Base-by-base conservation (phyloP, 2,113 vertebrate species). In the Rhipidura dahli region DNA sequence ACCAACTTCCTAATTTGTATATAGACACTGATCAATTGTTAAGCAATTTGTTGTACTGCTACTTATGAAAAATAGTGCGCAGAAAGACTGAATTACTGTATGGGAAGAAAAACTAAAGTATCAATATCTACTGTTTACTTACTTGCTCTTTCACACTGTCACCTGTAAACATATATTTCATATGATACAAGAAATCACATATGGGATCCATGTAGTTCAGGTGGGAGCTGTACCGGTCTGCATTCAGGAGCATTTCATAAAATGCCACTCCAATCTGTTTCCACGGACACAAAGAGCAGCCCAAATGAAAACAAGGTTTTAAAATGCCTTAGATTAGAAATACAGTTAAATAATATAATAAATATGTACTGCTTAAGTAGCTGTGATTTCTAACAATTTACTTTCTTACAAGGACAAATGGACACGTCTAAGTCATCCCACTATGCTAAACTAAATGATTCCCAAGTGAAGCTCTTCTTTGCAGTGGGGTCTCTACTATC, bases 101-200 rank as follows among this genome's bases (percentile, higher is more conserved):
- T 15, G 11, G 42, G 54, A 91, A 69, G 59, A 69, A 53, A 85
- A 72, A 76, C 9, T 20, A 10, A 60, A 60, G 7, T 37, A 53
- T 27, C 35, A 30, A 3, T 23, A 68, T 71, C 42, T 40, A 45
- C 28, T 89, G 66, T 79, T 68, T 27, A 94, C 98, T 97, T 95
- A 99, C 99, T 97, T 99, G 99, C 59, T 99, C 99, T 95, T 99
- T 99, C 87, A 99, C 99, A 5, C 99, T 99, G 98, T 99, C 99
- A 40, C 99, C 99, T 24, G 99, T 99, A 97, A 99, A 99, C 99
- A 99, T 99, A 44, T 99, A 99, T 71, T 99, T 99, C 96, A 99
- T 99, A 84, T 99, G 99, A 93, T 99, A 99, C 9, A 99, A 98
- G 96, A 99, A 99, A 96, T 99, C 99, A 97, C 99, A 99, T 96